Evolutionary conservation across 2,113 vertebrate genomes (phyloP).

Genomic region (Numida meleagris): DNA sequence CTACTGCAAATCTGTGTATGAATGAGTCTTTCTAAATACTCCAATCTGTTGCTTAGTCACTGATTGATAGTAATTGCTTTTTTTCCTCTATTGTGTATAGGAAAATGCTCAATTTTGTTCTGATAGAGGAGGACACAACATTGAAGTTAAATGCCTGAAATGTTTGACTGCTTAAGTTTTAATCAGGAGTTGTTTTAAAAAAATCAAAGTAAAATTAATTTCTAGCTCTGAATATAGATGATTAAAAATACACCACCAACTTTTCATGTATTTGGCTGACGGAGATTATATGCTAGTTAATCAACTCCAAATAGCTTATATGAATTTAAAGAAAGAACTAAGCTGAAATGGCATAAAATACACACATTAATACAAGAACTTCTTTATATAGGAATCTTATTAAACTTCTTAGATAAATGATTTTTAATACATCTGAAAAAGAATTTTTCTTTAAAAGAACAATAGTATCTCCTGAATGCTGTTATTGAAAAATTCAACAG

Average conservation of each 20-base stretch:
- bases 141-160: constrained; percentile 81
- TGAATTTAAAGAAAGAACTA: constrained; percentile 64
- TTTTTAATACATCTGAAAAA: constrained; percentile 39
- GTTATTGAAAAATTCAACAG: background rate
- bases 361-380: constrained; percentile 56
- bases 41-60: constrained; percentile 95
- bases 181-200: constrained; percentile 78
- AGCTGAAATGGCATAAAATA: constrained; percentile 53
- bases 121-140: constrained; percentile 84
- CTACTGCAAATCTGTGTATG: constrained; percentile 95
- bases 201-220: constrained; percentile 81
- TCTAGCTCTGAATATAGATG: constrained; percentile 79
- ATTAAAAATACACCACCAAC: constrained; percentile 78
- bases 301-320: constrained; percentile 68
- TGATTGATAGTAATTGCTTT: constrained; percentile 97
- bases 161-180: constrained; percentile 82
- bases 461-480: background rate
- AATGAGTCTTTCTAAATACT: constrained; percentile 93
- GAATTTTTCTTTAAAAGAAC: background rate
- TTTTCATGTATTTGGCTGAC: constrained; percentile 68
- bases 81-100: constrained; percentile 82
- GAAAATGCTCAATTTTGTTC: constrained; percentile 81
- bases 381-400: constrained; percentile 54
- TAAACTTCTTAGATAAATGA: constrained; percentile 44
- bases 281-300: constrained; percentile 69